Percentiles rank a stretch among this genome's conserved stretches.
phyloP scores from a whole-genome alignment of 1,140 invertebrate species.

The Ostrea edulis region DNA sequence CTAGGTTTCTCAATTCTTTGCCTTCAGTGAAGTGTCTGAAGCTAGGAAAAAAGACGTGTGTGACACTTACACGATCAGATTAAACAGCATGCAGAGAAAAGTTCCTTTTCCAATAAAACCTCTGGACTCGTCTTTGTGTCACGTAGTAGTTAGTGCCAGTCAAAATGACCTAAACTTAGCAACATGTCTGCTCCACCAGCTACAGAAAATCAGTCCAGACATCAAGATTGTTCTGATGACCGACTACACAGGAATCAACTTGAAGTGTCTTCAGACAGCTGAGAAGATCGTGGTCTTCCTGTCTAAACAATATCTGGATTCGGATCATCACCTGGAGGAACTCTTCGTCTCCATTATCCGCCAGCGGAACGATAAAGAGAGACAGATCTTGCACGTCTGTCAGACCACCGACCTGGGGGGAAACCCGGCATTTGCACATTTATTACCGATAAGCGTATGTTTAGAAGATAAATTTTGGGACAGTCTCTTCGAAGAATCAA shows the following conservation, averaged over 20 bases:
- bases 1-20: not conserved
- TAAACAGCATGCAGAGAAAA: constrained; percentile 1
- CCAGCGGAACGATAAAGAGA: constrained; percentile 53
- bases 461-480: constrained; percentile 58
- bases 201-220: constrained; percentile 41
- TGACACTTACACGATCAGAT: not conserved
- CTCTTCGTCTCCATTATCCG: constrained; percentile 63
- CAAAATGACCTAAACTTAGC: not conserved
- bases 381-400: constrained; percentile 54
- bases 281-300: constrained; percentile 63
- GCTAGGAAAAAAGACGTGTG: not conserved
- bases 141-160: constrained; percentile 6
- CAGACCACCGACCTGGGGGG: constrained; percentile 26
- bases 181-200: not conserved
- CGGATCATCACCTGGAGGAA: constrained; percentile 59
- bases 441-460: constrained; percentile 55
- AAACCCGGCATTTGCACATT: constrained; percentile 56
- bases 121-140: not conserved
- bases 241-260: constrained; percentile 42
- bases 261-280: constrained; percentile 59
- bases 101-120: not conserved
- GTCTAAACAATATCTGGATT: constrained; percentile 59
- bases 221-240: constrained; percentile 49
- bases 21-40: not conserved
- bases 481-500: not conserved